Percentiles rank a stretch among this genome's conserved stretches.
Conservation (phyloP, 1,140 invertebrate species). For the Mamestra configurata region DNA sequence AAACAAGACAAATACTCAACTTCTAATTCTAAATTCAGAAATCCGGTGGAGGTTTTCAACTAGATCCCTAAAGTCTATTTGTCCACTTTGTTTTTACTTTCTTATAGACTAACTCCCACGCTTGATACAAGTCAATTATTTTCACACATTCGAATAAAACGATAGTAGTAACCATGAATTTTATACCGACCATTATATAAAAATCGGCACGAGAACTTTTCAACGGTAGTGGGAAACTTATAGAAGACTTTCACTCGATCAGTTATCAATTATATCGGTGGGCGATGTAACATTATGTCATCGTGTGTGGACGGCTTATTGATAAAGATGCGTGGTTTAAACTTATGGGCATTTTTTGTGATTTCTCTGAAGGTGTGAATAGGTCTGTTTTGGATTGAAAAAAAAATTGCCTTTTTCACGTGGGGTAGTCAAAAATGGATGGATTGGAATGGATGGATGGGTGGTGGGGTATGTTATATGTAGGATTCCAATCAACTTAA, state of each 20-base stretch:
- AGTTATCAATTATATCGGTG: constrained; percentile 19
- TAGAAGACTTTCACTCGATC: constrained; percentile 9
- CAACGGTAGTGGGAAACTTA: constrained; percentile 18
- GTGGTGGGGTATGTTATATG: too few relatives aligned
- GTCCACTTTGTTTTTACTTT: background rate
- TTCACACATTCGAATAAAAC: constrained; percentile 14
- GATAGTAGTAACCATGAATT: constrained; percentile 1
- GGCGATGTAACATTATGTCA: background rate
- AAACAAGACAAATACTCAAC: too few relatives aligned
- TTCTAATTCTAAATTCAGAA: too few relatives aligned
- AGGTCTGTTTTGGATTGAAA: background rate
- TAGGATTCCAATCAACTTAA: too few relatives aligned
- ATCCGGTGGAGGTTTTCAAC: too few relatives aligned
- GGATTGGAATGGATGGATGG: too few relatives aligned
- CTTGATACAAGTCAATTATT: constrained; percentile 5
- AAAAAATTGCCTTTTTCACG: too few relatives aligned
- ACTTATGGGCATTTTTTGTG: constrained; percentile 16
- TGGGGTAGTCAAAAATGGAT: too few relatives aligned
- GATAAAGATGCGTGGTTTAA: background rate
- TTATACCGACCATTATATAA: constrained; percentile 1
- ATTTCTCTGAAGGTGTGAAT: constrained; percentile 1
- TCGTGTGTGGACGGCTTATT: background rate
- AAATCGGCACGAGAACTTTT: background rate
- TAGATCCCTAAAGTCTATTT: too few relatives aligned
- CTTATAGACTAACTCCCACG: background rate